Percentiles rank a stretch among this genome's conserved stretches.
These are phyloP conservation scores for Oligia strigilis DNA, from an alignment of 2,888 invertebrate species.

Conservation along the genomic window DNA sequence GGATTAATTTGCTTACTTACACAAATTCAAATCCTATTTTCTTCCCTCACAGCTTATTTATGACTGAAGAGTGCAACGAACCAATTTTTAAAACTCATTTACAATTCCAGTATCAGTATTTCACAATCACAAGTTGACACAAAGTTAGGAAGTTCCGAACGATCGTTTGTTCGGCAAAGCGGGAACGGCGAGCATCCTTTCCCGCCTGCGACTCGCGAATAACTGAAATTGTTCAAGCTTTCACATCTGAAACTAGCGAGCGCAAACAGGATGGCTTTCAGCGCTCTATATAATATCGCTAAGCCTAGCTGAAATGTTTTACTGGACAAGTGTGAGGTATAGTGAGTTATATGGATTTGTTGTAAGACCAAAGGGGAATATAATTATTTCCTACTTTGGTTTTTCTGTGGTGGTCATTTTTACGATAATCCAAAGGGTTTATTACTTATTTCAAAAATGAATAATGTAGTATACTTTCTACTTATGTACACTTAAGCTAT, in stretches of 20 bases:
- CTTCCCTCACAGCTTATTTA: slow-evolving; percentile 1
- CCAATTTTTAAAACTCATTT: slow-evolving; percentile 39
- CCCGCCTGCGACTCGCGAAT: slow-evolving; percentile 75
- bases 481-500: neutral
- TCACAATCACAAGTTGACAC: slow-evolving; percentile 63
- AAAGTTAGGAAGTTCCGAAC: slow-evolving; percentile 75
- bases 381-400: neutral
- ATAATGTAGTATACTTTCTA: neutral
- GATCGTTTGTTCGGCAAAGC: slow-evolving; percentile 54
- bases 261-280: slow-evolving; percentile 65
- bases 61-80: slow-evolving; percentile 6
- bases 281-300: slow-evolving; percentile 49
- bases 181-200: slow-evolving; percentile 73
- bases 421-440: neutral
- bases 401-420: neutral
- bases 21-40: slow-evolving; percentile 16
- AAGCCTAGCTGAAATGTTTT: slow-evolving; percentile 59
- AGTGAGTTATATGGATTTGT: slow-evolving; percentile 16
- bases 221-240: slow-evolving; percentile 79
- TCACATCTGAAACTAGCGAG: slow-evolving; percentile 61
- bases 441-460: neutral
- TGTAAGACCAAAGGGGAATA: neutral
- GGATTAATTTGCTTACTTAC: slow-evolving; percentile 48
- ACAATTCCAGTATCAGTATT: slow-evolving; percentile 46
- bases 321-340: neutral